Percentiles rank a stretch among this genome's conserved stretches.
phyloP scores from a whole-genome alignment of 1,140 invertebrate genomes.

The Conus betulinus region DNA sequence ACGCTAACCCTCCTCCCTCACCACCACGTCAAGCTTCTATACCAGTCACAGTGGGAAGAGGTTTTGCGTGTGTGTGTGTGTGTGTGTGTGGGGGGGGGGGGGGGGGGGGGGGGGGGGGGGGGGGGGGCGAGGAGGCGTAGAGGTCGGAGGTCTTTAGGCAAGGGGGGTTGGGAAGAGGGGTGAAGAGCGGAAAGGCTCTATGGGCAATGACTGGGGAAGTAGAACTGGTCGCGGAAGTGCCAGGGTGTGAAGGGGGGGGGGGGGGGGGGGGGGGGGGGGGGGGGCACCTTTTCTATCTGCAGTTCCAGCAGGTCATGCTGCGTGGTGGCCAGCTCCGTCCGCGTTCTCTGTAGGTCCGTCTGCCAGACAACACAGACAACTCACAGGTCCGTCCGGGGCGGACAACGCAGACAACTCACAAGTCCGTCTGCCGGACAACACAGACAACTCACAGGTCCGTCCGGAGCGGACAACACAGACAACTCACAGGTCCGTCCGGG shows the following conservation, averaged over 20 bases:
- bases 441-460: no score
- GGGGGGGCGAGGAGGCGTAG: background rate
- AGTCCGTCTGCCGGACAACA: no score
- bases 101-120: background rate
- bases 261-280: no score
- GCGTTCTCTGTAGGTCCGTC: background rate
- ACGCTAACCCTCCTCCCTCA: background rate
- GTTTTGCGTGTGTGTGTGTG: no score
- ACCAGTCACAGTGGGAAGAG: background rate
- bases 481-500: no score
- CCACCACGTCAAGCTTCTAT: background rate
- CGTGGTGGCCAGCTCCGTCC: background rate
- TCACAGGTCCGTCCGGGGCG: no score
- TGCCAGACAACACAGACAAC: background rate
- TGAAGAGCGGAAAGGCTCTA: background rate
- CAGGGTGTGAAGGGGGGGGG: background rate
- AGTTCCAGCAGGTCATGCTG: conserved; percentile 4
- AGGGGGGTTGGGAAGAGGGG: background rate
- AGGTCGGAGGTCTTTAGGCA: no score
- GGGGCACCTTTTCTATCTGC: background rate
- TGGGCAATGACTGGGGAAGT: background rate
- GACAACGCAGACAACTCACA: no score
- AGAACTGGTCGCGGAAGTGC: background rate
- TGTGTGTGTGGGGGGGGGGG: no score
- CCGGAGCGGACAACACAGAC: no score